Conservation (phyloP, 2,797 vertebrate genomes). For the Pseudochirops corinnae region DNA sequence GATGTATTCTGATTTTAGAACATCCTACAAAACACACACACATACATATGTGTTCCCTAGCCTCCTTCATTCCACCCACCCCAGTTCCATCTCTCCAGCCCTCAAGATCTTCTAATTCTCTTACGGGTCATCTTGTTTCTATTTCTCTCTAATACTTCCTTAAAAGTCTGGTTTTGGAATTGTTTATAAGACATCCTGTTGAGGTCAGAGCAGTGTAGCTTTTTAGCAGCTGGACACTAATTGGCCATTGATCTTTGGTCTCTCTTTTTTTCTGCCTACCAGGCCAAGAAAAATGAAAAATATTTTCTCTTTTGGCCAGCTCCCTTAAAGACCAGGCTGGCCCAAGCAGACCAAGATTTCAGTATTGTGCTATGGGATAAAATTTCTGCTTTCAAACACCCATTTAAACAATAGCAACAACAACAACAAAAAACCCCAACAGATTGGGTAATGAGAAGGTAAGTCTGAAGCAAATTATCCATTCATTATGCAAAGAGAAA, state of each 20-base stretch:
- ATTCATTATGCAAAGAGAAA: not conserved
- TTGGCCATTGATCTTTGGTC: conserved; percentile 49
- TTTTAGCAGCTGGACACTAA: conserved; percentile 17
- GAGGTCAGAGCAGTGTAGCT: not conserved
- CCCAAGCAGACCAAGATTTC: not conserved
- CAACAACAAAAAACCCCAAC: not conserved
- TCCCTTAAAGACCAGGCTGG: not conserved
- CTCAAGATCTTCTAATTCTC: not conserved
- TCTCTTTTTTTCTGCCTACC: conserved; percentile 21
- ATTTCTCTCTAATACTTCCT: not conserved
- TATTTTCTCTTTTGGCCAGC: not conserved
- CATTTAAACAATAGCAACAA: not conserved
- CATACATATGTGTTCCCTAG: not conserved
- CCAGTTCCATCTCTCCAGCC: not conserved
- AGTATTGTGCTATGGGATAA: not conserved
- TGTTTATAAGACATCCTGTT: conserved; percentile 9
- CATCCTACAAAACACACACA: not conserved
- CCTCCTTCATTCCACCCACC: not conserved
- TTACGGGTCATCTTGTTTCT: not conserved
- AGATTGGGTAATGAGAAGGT: not conserved
- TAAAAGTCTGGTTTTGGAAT: not conserved
- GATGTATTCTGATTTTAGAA: not conserved
- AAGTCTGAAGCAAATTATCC: not conserved
- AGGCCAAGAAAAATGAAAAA: conserved; percentile 5
- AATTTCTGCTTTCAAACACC: not conserved